Base-by-base conservation (phyloP, 2,797 vertebrate species). In the Sebastes reedi region DNA sequence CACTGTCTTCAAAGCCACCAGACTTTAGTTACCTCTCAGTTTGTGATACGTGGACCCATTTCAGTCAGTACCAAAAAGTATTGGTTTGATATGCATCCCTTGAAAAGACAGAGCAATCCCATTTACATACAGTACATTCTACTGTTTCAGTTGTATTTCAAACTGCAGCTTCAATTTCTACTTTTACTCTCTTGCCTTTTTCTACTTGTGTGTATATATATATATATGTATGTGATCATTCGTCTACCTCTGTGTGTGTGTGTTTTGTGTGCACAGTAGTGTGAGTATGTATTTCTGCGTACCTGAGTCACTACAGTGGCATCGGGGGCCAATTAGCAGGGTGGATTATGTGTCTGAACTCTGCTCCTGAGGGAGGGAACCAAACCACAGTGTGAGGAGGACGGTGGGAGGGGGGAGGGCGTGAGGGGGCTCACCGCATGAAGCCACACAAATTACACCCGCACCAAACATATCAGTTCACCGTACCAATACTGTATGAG, bases 281-380 rank as follows among this genome's bases (percentile, higher is more conserved):
- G 78, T 72, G 73, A 60, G 71, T 72, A 16, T 77, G 71, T 87
- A 60, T 88, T 75, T 82, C 54, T 77, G 85, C 56, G 67, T 87
- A 86, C 79, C 82, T 88, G 87, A 88, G 74, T 88, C 75, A 84
- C 83, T 82, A 36, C 72, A 62, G 77, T 29, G 74, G 85, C 89
- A 89, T 79, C 52, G 1, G 90, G 83, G 93, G 87, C 92, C 92
- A 93, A 94, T 94, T 93, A 94, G 71, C 81, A 4, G 39, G 58
- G 79, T 67, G 81, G 85, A 89, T 92, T 89, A 85, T 85, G 85
- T 88, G 91, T 93, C 91, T 95, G 92, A 92, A 92, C 88, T 78
- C 67, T 55, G 68, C 42, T 85, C 90, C 80, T 81, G 62, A 42
- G 89, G 86, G 86, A 83, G 25, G n/a, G 64, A 86, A 69, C 73